Conservation (phyloP, 2,888 invertebrate species). For the Standfussiana lucernea region DNA sequence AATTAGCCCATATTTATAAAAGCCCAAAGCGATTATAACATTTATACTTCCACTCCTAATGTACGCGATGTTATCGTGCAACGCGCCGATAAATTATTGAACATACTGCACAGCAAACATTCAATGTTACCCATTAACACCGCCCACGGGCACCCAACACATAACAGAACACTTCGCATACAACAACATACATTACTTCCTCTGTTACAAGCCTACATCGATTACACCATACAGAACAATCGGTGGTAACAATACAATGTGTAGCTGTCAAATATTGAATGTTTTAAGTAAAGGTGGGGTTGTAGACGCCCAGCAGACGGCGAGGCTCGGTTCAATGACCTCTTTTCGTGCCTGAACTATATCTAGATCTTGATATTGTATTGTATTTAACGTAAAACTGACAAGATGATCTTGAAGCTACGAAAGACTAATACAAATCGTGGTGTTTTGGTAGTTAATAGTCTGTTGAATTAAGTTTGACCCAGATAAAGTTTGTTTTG, state of each 20-base stretch:
- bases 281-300: constrained; percentile 71
- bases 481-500: constrained; percentile 7
- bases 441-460: constrained; percentile 57
- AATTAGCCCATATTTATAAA: constrained; percentile 57
- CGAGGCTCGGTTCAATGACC: constrained; percentile 78
- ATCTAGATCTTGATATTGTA: constrained; percentile 71
- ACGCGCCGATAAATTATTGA: constrained; percentile 63
- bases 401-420: constrained; percentile 68
- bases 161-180: constrained; percentile 56
- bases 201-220: constrained; percentile 59
- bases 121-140: constrained; percentile 74
- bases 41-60: constrained; percentile 57
- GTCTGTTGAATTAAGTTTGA: constrained; percentile 30
- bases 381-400: constrained; percentile 63
- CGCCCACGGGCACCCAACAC: constrained; percentile 65
- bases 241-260: constrained; percentile 74
- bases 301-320: constrained; percentile 84
- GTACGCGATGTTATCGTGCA: constrained; percentile 59
- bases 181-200: constrained; percentile 72
- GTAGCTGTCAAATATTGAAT: constrained; percentile 61
- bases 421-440: constrained; percentile 65
- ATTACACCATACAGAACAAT: constrained; percentile 65
- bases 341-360: constrained; percentile 77
- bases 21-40: constrained; percentile 48
- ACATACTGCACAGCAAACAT: constrained; percentile 76